These are phyloP conservation scores for Poeciliopsis turneri DNA, from an alignment of 2,797 vertebrate genomes.

Conservation along the genomic window DNA sequence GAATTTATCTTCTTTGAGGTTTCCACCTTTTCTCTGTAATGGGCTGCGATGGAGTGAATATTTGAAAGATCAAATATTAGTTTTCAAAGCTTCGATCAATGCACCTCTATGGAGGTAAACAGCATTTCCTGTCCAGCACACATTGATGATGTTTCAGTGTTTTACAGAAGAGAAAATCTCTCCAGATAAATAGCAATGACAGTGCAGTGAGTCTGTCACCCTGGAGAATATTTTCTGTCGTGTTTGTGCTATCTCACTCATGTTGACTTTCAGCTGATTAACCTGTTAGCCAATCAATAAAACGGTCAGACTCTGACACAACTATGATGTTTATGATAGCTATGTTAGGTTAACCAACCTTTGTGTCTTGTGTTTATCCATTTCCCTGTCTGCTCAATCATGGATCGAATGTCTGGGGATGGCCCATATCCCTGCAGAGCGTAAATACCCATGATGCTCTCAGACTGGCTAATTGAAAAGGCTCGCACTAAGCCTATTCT, in stretches of 20 bases:
- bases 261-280: neutral
- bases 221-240: neutral
- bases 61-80: neutral
- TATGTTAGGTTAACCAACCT: neutral
- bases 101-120: neutral
- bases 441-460: slow-evolving; percentile 16
- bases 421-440: slow-evolving; percentile 7
- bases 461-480: slow-evolving; percentile 32
- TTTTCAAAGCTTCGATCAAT: neutral
- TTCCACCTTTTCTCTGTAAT: neutral
- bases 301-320: neutral
- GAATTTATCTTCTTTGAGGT: neutral
- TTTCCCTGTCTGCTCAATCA: slow-evolving; percentile 25
- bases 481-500: neutral
- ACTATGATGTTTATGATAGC: neutral
- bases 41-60: neutral
- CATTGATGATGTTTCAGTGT: neutral
- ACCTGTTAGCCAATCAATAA: neutral
- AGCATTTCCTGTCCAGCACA: neutral
- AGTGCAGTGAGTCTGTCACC: neutral
- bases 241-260: neutral
- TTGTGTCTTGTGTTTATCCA: slow-evolving; percentile 20
- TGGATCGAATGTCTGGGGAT: slow-evolving; percentile 32
- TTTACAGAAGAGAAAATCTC: neutral
- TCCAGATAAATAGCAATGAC: neutral